Base-by-base conservation (phyloP, 2,113 vertebrate species). In the Shinisaurus crocodilurus region DNA sequence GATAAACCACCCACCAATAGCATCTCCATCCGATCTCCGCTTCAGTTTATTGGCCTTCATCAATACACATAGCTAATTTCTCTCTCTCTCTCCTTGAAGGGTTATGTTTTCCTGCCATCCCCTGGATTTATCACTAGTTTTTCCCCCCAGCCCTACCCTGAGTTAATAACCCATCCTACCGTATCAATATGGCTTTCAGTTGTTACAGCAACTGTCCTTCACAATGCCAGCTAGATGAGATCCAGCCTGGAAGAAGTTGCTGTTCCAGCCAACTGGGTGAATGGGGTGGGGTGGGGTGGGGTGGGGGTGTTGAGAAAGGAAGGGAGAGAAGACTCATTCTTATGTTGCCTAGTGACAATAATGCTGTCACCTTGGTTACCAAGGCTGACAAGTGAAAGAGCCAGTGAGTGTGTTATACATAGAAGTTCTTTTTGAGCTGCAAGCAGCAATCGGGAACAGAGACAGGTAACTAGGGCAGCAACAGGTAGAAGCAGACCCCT, bases 281-380 rank as follows among this genome's bases (percentile, higher is more conserved):
- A 34, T 15, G 32, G n/a, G 34, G 60, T 20, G 85, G 63, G 60
- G 20, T 15, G 32, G n/a, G 34, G 60, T 20, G 85, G 63, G 60
- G 20, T 3, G 70, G 77, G 60, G 40, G 76, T 8, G 87, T 90
- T 92, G 48, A 18, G 34, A 65, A 77, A 90, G 93, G 27, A 25
- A 65, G 88, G 89, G 91, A 90, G 72, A 93, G 74, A 70, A 7
- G 82, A 88, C 23, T 88, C 90, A 82, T 94, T 94, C 54, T 87
- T 85, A 25, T 63, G 94, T 94, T 88, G 92, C 95, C 89, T 92
- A 81, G 95, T 93, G 86, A 89, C 91, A 86, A 86, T 74, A 85
- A 90, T 88, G 90, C 95, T 89, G 95, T 95, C 90, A 54, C 95
- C 91, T 89, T 34, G 89, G 86, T 82, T 92, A 94, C 95, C 0